Evolutionary conservation across 2,113 vertebrate species (phyloP).

Genomic region (Ancistrus triradiatus): DNA sequence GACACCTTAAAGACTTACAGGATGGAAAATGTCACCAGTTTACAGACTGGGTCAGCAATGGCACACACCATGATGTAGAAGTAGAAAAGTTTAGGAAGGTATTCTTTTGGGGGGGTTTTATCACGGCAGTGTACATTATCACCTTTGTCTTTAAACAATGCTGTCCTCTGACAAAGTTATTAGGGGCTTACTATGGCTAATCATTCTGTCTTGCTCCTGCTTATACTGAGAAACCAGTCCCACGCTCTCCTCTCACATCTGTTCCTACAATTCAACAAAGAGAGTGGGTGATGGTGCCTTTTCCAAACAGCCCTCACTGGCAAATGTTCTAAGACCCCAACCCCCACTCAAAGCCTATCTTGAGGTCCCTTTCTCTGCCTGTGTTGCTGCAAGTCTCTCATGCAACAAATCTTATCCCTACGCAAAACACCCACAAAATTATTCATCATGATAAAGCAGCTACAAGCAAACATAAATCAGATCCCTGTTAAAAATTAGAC

Average conservation of each 20-base stretch:
- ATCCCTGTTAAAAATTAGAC: no score
- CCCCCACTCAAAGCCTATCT: conserved; percentile 25
- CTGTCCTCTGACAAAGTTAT: conserved; percentile 27
- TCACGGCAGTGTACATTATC: background rate
- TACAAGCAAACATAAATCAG: background rate
- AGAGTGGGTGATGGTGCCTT: conserved; percentile 30
- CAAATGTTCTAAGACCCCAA: conserved; percentile 28
- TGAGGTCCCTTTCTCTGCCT: conserved; percentile 13
- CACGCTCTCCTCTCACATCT: conserved; percentile 33
- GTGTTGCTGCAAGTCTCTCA: background rate
- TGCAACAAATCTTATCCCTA: conserved; percentile 11
- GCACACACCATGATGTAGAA: background rate
- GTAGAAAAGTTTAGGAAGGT: conserved; percentile 8
- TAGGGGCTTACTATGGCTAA: conserved; percentile 7
- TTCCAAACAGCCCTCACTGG: conserved; percentile 10
- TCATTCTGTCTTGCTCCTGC: conserved; percentile 21
- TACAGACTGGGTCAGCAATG: no score
- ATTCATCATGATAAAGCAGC: background rate
- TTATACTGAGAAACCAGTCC: conserved; percentile 19
- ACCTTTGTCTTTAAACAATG: conserved; percentile 22
- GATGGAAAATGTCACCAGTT: no score
- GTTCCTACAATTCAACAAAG: conserved; percentile 38
- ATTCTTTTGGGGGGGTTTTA: no score
- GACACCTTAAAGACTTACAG: conserved; percentile 4
- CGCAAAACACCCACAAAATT: conserved; percentile 2